Conservation (phyloP, 2,888 invertebrate species). For the Magallana nippona region DNA sequence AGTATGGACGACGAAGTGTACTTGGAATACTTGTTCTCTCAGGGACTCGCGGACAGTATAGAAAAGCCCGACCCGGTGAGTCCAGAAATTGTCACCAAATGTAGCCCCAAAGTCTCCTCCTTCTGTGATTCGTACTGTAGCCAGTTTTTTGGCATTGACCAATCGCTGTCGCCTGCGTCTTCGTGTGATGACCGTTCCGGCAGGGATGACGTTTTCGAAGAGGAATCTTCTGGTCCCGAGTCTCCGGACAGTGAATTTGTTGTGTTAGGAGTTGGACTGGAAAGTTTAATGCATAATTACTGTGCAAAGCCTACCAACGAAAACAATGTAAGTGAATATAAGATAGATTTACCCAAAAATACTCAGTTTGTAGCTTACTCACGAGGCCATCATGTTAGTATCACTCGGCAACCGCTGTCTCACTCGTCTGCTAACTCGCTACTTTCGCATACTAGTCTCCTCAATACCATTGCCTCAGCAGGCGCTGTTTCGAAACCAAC, state of each 20-base stretch:
- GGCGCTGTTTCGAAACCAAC: conserved; percentile 57
- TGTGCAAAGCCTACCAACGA: conserved; percentile 59
- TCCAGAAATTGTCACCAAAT: conserved; percentile 57
- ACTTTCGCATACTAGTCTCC: conserved; percentile 60
- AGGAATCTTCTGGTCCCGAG: conserved; percentile 26
- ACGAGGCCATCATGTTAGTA: conserved; percentile 52
- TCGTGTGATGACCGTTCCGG: conserved; percentile 35
- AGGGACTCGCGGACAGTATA: conserved; percentile 73
- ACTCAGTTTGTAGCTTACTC: conserved; percentile 52
- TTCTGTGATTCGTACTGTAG: conserved; percentile 60
- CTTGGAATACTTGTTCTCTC: conserved; percentile 75
- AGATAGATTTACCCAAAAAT: conserved; percentile 63
- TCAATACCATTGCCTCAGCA: conserved; percentile 59
- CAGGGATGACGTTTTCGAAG: conserved; percentile 56
- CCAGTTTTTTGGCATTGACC: conserved; percentile 53
- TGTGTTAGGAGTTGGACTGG: conserved; percentile 78
- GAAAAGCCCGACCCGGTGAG: conserved; percentile 63
- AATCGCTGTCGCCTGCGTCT: conserved; percentile 50
- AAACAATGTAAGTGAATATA: conserved; percentile 54
- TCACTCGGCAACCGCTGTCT: conserved; percentile 50
- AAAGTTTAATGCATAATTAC: conserved; percentile 73
- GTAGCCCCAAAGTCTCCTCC: conserved; percentile 58
- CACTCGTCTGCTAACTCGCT: conserved; percentile 59
- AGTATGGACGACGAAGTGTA: conserved; percentile 74
- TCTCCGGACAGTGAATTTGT: conserved; percentile 71